These are phyloP conservation scores for Panthera tigris DNA, from an alignment of 2,113 vertebrate genomes.

Conservation along the genomic window DNA sequence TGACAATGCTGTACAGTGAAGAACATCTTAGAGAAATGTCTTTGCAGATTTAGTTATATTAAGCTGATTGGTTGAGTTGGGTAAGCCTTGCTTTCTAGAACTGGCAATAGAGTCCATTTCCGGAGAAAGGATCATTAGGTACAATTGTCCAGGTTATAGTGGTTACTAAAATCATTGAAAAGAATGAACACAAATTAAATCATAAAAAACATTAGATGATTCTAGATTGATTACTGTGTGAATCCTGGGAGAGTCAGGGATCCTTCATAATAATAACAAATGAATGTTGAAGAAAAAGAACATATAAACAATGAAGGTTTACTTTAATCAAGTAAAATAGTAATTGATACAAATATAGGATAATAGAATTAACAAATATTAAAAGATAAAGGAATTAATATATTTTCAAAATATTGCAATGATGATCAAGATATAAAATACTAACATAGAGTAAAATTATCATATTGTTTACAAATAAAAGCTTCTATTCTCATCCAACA, in stretches of 20 bases:
- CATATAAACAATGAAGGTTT: neutral
- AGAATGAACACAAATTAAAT: neutral
- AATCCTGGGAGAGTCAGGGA: neutral
- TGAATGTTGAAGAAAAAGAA: neutral
- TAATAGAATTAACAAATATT: neutral
- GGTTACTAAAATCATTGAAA: neutral
- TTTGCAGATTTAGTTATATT: slow-evolving; percentile 12
- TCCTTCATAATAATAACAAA: neutral
- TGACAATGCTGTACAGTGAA: neutral
- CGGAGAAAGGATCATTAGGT: neutral
- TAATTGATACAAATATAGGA: neutral
- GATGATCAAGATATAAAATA: neutral
- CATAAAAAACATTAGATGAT: neutral
- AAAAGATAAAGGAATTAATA: neutral
- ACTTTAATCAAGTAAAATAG: neutral
- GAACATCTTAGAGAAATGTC: neutral
- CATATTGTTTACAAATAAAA: neutral
- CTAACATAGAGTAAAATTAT: neutral
- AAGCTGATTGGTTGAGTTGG: neutral
- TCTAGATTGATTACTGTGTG: neutral
- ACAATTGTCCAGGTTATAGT: neutral
- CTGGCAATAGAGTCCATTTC: neutral
- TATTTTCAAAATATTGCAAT: neutral
- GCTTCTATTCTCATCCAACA: neutral
- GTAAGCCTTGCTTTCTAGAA: neutral